A percentile compares a stretch with the other conserved stretches of the same genome.
Conservation (phyloP, 2,888 invertebrate species). For the Stramonita haemastoma region DNA sequence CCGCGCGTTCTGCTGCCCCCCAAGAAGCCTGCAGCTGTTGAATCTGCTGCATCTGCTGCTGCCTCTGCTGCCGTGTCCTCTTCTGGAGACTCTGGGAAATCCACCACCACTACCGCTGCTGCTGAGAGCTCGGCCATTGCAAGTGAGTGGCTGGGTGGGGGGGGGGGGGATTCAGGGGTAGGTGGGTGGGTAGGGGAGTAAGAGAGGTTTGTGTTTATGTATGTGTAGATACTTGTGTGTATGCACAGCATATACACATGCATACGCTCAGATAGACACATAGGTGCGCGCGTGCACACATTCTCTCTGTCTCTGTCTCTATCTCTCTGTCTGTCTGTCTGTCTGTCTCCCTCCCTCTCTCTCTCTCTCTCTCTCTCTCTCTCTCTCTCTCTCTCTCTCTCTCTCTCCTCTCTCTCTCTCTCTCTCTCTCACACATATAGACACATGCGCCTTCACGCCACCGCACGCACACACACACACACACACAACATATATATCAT, state of each 20-base stretch:
- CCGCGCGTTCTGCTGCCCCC: slow-evolving; percentile 37
- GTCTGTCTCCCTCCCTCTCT: neutral
- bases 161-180: neutral
- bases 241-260: neutral
- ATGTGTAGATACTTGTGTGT: neutral
- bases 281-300: neutral
- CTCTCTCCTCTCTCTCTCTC: neutral
- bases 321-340: neutral
- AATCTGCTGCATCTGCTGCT: neutral
- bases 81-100: neutral
- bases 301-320: neutral
- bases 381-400: neutral
- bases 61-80: neutral
- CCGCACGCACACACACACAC: neutral
- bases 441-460: too few relatives aligned
- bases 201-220: neutral
- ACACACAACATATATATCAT: too few relatives aligned
- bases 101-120: neutral
- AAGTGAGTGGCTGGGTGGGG: slow-evolving; percentile 15
- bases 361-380: neutral
- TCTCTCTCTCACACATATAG: neutral
- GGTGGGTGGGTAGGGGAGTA: neutral
- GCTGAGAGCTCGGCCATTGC: neutral
- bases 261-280: neutral
- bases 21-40: slow-evolving; percentile 37